A percentile compares a stretch with the other conserved stretches of the same genome.
These are phyloP conservation scores for Aphidoletes aphidimyza DNA, from an alignment of 2,888 invertebrate genomes.

Conservation along the genomic window DNA sequence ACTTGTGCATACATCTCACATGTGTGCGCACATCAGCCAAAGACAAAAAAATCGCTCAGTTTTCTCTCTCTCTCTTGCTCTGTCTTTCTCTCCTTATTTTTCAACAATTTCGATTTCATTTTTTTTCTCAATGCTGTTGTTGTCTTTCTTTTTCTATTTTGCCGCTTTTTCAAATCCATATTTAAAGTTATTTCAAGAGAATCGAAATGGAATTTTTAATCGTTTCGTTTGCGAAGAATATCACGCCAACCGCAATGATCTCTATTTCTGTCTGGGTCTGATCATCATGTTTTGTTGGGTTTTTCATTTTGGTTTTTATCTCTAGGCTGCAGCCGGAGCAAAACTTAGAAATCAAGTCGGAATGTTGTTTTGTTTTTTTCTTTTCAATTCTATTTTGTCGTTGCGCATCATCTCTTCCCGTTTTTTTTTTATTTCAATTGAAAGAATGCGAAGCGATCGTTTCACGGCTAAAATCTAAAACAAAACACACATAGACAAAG, in stretches of 20 bases:
- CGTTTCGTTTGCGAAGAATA: not conserved
- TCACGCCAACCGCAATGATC: constrained; percentile 14
- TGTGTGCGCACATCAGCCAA: not conserved
- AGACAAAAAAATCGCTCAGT: not conserved
- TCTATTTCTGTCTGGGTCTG: constrained; percentile 25
- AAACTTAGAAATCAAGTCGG: not conserved
- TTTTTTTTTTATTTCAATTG: not conserved
- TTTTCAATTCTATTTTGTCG: constrained; percentile 18
- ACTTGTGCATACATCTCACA: too few relatives aligned
- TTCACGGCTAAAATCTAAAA: not conserved
- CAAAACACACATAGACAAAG: too few relatives aligned
- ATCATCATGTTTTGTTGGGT: not conserved
- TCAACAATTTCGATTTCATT: constrained; percentile 6
- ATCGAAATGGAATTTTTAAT: constrained; percentile 21
- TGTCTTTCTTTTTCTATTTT: too few relatives aligned
- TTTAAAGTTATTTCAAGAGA: not conserved
- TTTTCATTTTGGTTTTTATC: not conserved
- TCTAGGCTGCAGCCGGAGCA: not conserved
- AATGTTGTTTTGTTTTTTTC: not conserved
- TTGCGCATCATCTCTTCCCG: constrained; percentile 24
- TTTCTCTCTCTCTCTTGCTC: not conserved
- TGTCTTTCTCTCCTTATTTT: not conserved
- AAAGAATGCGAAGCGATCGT: constrained; percentile 26
- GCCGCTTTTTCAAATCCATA: not conserved
- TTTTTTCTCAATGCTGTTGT: too few relatives aligned